These are phyloP conservation scores for Rhizoglyphus robini DNA, from an alignment of 1,140 invertebrate species.

Conservation along the genomic window DNA sequence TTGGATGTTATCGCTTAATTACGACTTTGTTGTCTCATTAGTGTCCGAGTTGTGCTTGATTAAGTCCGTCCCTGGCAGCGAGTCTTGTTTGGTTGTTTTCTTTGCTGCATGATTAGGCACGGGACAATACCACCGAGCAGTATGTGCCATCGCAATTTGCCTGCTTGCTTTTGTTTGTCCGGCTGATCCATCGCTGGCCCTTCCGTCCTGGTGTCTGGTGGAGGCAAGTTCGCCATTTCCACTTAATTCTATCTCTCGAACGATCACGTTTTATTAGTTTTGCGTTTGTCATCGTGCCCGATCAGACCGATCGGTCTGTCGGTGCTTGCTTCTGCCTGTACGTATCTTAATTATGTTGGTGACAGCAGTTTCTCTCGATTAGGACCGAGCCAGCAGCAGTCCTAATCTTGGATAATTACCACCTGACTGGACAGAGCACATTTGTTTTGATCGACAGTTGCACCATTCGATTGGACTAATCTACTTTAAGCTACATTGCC, in stretches of 20 bases:
- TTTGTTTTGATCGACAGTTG: not conserved
- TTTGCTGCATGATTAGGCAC: conserved; percentile 12
- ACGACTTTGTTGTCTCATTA: conserved; percentile 10
- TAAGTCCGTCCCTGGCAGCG: not conserved
- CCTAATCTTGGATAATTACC: conserved; percentile 14
- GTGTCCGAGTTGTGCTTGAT: conserved; percentile 6
- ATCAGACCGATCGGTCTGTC: not conserved
- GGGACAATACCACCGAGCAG: not conserved
- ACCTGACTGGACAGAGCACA: conserved; percentile 9
- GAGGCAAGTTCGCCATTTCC: not conserved
- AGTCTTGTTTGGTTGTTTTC: not conserved
- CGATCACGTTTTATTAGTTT: conserved; percentile 15
- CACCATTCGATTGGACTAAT: not conserved
- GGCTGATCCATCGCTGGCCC: not conserved
- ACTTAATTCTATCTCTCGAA: conserved; percentile 10
- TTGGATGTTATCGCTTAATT: conserved; percentile 10
- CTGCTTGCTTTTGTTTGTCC: not conserved
- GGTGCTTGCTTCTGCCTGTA: not conserved
- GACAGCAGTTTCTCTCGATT: conserved; percentile 11
- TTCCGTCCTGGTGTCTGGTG: not conserved
- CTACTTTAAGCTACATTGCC: conserved; percentile 10
- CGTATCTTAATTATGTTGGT: not conserved
- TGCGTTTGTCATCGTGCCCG: conserved; percentile 12
- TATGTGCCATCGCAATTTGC: not conserved
- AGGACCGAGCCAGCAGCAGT: not conserved